Evolutionary conservation across 1,140 invertebrate genomes (phyloP).

Genomic region (Drosophila baimaii): DNA sequence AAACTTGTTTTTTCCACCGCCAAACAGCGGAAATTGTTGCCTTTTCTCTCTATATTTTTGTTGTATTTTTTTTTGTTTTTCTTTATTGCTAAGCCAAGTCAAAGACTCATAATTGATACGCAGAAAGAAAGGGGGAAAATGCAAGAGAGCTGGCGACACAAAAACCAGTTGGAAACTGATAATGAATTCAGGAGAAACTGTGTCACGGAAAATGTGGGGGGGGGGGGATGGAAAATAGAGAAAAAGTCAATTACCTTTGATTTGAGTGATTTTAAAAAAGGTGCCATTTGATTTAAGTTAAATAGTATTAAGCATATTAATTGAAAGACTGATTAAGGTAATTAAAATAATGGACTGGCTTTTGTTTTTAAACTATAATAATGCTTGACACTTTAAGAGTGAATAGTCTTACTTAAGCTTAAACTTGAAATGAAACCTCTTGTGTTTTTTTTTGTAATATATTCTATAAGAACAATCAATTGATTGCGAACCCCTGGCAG

Average conservation of each 20-base stretch:
- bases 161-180: constrained; percentile 44
- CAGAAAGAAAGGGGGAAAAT: constrained; percentile 37
- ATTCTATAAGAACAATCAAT: too few relatives aligned
- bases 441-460: too few relatives aligned
- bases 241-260: constrained; percentile 8
- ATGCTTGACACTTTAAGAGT: too few relatives aligned
- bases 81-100: constrained; percentile 23
- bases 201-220: constrained; percentile 26
- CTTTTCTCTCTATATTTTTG: constrained; percentile 2
- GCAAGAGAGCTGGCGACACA: constrained; percentile 2
- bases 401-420: too few relatives aligned
- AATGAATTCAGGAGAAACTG: constrained; percentile 44
- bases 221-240: background rate
- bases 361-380: background rate
- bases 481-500: too few relatives aligned
- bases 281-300: constrained; percentile 1
- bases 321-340: background rate
- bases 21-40: constrained; percentile 45
- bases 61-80: background rate
- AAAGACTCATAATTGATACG: constrained; percentile 52
- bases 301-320: background rate
- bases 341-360: background rate
- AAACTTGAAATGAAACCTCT: too few relatives aligned
- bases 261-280: constrained; percentile 2
- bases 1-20: constrained; percentile 40